Evolutionary conservation across 2,888 invertebrate genomes (phyloP).

Genomic region (Troides aeacus): DNA sequence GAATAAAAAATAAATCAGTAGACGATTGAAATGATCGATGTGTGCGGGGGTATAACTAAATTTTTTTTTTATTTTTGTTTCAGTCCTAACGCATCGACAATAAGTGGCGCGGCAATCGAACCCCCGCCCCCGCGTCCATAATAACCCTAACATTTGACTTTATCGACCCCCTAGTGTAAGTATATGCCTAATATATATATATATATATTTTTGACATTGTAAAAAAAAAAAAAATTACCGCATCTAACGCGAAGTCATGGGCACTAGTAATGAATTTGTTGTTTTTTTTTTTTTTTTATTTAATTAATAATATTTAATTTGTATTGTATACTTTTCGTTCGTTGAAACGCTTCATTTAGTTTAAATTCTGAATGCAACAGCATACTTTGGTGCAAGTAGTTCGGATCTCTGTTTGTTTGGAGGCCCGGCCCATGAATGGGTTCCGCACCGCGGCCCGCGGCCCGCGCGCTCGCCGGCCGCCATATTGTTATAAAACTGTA

Average conservation of each 20-base stretch:
- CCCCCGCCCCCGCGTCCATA: background rate
- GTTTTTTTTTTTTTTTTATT: constrained; percentile 32
- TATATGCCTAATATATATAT: constrained; percentile 33
- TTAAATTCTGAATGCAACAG: constrained; percentile 33
- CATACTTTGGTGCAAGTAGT: constrained; percentile 11
- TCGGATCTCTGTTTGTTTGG: background rate
- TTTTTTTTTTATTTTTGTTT: too few species aligned
- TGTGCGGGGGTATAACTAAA: too few species aligned
- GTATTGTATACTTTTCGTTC: constrained; percentile 5
- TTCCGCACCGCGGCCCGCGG: background rate
- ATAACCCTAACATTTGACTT: constrained; percentile 30
- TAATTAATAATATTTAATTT: constrained; percentile 25
- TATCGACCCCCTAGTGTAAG: constrained; percentile 44
- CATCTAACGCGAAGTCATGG: constrained; percentile 28
- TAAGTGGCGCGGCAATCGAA: constrained; percentile 49
- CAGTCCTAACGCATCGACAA: constrained; percentile 55
- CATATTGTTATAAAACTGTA: constrained; percentile 10
- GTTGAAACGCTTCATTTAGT: constrained; percentile 20
- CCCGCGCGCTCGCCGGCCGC: background rate
- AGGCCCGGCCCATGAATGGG: too few species aligned
- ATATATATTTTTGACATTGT: constrained; percentile 48
- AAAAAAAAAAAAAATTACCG: constrained; percentile 35
- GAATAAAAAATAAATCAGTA: too few species aligned
- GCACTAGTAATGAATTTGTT: constrained; percentile 33
- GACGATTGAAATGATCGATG: too few species aligned